Evolutionary conservation across 2,113 vertebrate species (phyloP).

Genomic region (Salvelinus fontinalis): DNA sequence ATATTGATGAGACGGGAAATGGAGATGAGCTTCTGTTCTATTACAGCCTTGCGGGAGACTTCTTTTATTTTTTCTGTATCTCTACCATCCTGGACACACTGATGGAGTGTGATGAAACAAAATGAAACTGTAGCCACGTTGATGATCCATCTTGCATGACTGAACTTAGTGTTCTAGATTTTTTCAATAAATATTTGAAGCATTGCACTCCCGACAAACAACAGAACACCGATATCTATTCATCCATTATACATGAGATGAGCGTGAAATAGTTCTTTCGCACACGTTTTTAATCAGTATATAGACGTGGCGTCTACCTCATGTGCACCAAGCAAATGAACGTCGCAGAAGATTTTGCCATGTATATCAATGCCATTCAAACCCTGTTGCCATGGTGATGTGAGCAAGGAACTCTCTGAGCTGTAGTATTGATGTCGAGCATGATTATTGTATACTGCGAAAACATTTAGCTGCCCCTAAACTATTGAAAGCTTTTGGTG

Average conservation of each 20-base stretch:
- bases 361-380: constrained; percentile 16
- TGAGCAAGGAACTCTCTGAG: constrained; percentile 15
- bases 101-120: constrained; percentile 58
- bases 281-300: constrained; percentile 26
- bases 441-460: background rate
- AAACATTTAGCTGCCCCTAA: background rate
- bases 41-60: too few species aligned
- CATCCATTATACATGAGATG: constrained; percentile 42
- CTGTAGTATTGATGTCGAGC: background rate
- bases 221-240: constrained; percentile 12
- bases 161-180: constrained; percentile 33
- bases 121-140: constrained; percentile 40
- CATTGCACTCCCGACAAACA: constrained; percentile 13
- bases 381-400: constrained; percentile 43
- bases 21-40: too few species aligned
- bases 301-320: constrained; percentile 21
- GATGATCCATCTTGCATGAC: constrained; percentile 2
- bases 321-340: constrained; percentile 22
- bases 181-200: constrained; percentile 36
- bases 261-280: background rate
- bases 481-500: too few species aligned
- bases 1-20: too few species aligned
- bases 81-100: constrained; percentile 31
- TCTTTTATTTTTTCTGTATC: background rate
- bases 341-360: constrained; percentile 7